Base-by-base conservation (phyloP, 2,797 vertebrate genomes). In the Danio albolineatus region DNA sequence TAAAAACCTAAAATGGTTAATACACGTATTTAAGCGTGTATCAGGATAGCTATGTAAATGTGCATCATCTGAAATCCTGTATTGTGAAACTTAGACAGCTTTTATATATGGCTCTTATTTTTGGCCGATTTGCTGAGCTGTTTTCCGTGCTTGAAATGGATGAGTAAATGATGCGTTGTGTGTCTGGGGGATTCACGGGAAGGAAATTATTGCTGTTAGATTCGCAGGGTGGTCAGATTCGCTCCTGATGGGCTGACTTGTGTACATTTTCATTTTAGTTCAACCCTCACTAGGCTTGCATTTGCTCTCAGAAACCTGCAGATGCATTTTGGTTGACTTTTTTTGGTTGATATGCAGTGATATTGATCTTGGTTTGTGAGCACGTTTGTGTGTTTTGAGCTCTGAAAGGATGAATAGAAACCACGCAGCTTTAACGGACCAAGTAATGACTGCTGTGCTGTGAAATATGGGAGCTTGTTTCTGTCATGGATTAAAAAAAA, bases 161-260 rank as follows among this genome's bases (percentile, higher is more conserved):
- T 64, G 49, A 38, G 16, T 65, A 64, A 54, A 73, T 19, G 10
- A 13, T 56, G 14, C 2, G 7, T 64, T 46, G 72, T 0, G 21
- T 8, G 7, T 56, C 49, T 53, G 12, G 36, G 76, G 59, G 12
- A 64, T 44, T 64, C 39, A 62, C 39, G 3, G 69, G 69, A 73
- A 79, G 77, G 49, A 79, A 73, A 72, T 56, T 36, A 48, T 73
- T 56, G 38, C 17, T 17, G 57, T 43, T 28, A 36, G 38, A 19
- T 61, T 44, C 2, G 1, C 0, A 7, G 54, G 44, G 28, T 6
- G 53, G 44, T 39, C 28, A 28, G 44, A 60, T 51, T 49, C 4
- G 4, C 46, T 36, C 13, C 8, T 70, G 54, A 21, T 43, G 16
- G 49, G 36, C 39, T 44, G 61, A 21, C 6, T 13, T 73, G 17